Evolutionary conservation across 2,888 invertebrate genomes (phyloP).

Genomic region (Trissonchulus latispiculum): DNA sequence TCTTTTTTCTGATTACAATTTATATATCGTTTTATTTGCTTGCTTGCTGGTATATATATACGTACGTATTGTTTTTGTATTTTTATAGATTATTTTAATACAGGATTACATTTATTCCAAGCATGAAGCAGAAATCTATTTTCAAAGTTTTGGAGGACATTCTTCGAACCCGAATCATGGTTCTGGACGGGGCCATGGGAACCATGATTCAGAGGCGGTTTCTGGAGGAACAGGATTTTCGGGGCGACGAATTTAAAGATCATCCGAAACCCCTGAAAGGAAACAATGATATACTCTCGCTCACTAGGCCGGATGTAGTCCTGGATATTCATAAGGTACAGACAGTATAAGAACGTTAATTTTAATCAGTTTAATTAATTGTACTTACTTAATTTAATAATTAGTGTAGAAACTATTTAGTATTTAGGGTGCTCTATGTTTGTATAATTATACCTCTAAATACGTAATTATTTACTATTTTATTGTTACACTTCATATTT

Average conservation of each 20-base stretch:
- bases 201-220: conserved; percentile 53
- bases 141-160: neutral
- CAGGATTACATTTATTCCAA: neutral
- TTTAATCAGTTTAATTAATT: too few species aligned
- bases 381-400: too few species aligned
- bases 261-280: conserved; percentile 50
- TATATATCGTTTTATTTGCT: too few species aligned
- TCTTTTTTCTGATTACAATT: too few species aligned
- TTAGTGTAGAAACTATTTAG: conserved; percentile 51
- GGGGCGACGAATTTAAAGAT: conserved; percentile 47
- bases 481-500: too few species aligned
- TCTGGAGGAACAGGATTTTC: conserved; percentile 51
- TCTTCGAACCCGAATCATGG: conserved; percentile 47
- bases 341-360: too few species aligned
- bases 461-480: conserved; percentile 13
- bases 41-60: too few species aligned
- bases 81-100: too few species aligned
- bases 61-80: too few species aligned
- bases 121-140: neutral
- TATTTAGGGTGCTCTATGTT: conserved; percentile 11
- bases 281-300: conserved; percentile 53
- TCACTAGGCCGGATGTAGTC: conserved; percentile 52
- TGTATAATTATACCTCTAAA: conserved; percentile 7
- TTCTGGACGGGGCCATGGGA: conserved; percentile 56
- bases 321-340: conserved; percentile 50